A percentile compares a stretch with the other conserved stretches of the same genome.
phyloP scores from a whole-genome alignment of 2,797 vertebrate genomes.

The Cossypha polioptera region DNA sequence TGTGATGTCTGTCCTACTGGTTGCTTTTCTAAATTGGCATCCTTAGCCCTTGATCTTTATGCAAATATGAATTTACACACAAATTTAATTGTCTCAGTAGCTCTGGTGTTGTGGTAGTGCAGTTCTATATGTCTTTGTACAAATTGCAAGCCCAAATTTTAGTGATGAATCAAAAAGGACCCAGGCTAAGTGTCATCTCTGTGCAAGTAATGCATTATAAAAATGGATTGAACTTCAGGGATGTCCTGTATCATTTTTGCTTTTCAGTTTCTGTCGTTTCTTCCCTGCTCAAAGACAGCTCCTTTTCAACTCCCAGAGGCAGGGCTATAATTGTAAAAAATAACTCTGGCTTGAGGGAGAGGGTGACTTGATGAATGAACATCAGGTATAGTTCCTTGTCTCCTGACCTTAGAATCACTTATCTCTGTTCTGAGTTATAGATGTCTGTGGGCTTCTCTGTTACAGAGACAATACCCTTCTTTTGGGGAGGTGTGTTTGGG shows the following conservation, averaged over 20 bases:
- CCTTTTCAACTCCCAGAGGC: not conserved
- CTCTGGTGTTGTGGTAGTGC: not conserved
- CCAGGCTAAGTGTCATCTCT: not conserved
- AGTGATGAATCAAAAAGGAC: not conserved
- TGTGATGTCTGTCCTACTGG: not conserved
- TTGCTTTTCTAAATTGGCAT: not conserved
- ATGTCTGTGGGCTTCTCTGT: not conserved
- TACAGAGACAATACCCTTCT: not conserved
- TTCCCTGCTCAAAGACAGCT: not conserved
- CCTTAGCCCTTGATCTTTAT: not conserved
- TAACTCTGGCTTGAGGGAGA: not conserved
- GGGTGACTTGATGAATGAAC: not conserved
- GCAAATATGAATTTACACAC: not conserved
- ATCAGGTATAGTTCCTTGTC: not conserved
- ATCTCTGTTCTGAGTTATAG: not conserved
- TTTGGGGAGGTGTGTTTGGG: not conserved
- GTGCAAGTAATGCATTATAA: not conserved
- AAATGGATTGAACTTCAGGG: not conserved
- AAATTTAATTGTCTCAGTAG: not conserved
- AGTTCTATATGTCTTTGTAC: not conserved
- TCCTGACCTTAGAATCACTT: not conserved
- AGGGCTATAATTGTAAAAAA: not conserved
- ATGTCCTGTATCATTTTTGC: not conserved
- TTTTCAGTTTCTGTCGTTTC: not conserved
- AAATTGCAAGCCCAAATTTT: not conserved